These are phyloP conservation scores for Drosophila helvetica DNA, from an alignment of 2,888 invertebrate species.

Conservation along the genomic window DNA sequence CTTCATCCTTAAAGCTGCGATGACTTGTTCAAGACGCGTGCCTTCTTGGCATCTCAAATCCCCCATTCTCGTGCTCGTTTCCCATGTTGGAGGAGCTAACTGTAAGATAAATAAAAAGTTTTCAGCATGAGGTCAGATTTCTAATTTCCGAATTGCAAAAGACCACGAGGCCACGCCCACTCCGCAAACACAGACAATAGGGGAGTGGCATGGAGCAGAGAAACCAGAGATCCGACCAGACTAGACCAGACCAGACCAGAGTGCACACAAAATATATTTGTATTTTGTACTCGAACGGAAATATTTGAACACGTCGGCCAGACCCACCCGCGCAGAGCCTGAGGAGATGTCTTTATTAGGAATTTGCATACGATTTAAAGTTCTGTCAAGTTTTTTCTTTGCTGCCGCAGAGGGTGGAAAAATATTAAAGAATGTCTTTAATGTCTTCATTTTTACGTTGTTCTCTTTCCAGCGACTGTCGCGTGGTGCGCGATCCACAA, in stretches of 20 bases:
- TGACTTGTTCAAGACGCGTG: conserved; percentile 29
- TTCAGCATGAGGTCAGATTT: conserved; percentile 65
- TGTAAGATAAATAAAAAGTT: conserved; percentile 60
- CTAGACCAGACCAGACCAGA: background rate
- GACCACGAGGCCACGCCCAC: conserved; percentile 17
- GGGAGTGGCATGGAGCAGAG: background rate
- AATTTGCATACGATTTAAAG: conserved; percentile 67
- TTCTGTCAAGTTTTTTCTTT: conserved; percentile 32
- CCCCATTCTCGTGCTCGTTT: background rate
- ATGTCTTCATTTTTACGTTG: conserved; percentile 28
- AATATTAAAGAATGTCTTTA: conserved; percentile 30
- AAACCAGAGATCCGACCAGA: background rate
- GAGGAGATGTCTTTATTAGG: conserved; percentile 49
- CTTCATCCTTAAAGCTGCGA: conserved; percentile 33
- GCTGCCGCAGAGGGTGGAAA: conserved; percentile 1
- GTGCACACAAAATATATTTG: conserved; percentile 33
- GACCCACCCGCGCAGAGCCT: background rate
- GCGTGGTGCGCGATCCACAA: conserved; percentile 99
- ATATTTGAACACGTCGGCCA: conserved; percentile 46
- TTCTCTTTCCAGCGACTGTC: conserved; percentile 92
- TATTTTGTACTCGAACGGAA: conserved; percentile 44
- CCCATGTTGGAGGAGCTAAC: conserved; percentile 24
- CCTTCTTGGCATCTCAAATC: conserved; percentile 18
- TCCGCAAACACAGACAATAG: conserved; percentile 22
- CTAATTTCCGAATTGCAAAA: conserved; percentile 61